A percentile compares a stretch with the other conserved stretches of the same genome.
phyloP scores from a whole-genome alignment of 2,113 vertebrate species.

The Siniperca chuatsi region DNA sequence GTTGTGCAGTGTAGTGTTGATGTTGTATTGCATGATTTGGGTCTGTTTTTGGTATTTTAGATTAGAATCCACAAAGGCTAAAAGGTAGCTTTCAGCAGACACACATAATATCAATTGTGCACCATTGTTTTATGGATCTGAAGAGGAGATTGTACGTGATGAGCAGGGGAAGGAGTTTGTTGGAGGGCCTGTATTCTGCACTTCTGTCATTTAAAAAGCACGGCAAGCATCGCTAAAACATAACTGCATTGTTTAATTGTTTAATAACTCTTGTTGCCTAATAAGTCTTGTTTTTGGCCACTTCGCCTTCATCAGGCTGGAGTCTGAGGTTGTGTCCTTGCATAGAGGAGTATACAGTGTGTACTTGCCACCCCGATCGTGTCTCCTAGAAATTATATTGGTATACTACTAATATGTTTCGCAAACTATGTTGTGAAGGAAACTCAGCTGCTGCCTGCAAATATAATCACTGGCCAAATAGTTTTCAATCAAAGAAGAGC shows the following conservation, averaged over 20 bases:
- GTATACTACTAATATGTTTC: not conserved
- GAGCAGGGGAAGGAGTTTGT: not conserved
- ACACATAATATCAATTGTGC: not conserved
- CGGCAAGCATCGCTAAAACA: not conserved
- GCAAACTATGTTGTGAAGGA: not conserved
- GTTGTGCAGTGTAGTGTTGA: not conserved
- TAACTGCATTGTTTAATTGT: not conserved
- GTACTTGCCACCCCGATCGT: not conserved
- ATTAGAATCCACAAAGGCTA: not conserved
- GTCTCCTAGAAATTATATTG: not conserved
- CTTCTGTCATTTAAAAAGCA: not conserved
- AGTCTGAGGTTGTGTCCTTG: not conserved
- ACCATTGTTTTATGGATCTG: not conserved
- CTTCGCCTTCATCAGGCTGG: not conserved
- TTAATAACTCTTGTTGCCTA: not conserved
- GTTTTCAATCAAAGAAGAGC: not conserved
- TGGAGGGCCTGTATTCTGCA: too few relatives aligned
- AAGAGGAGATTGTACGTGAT: not conserved
- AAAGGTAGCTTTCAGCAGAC: slow-evolving; percentile 12
- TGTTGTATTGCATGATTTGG: not conserved
- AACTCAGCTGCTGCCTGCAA: not conserved
- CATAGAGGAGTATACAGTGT: too few relatives aligned
- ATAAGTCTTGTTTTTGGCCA: not conserved
- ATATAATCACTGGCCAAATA: not conserved
- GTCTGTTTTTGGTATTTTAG: not conserved